Evolutionary conservation across 2,113 vertebrate species (phyloP).

Genomic region (Rhabdornis inornatus): DNA sequence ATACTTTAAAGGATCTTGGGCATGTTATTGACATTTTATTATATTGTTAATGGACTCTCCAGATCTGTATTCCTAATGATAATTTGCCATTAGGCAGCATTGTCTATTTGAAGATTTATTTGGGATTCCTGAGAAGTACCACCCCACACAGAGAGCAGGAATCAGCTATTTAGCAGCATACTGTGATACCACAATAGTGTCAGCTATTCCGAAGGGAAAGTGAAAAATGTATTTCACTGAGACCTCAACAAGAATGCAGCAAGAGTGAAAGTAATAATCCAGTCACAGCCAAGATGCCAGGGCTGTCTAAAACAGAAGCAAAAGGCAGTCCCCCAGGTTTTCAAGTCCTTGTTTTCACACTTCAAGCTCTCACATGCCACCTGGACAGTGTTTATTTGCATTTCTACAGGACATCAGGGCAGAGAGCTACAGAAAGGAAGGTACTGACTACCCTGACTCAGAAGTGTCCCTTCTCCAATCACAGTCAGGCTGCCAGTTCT

Average conservation of each 20-base stretch:
- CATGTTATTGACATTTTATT: neutral
- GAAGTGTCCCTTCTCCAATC: neutral
- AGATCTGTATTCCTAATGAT: neutral
- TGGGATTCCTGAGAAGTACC: neutral
- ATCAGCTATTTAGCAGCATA: constrained; percentile 8
- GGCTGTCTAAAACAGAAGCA: neutral
- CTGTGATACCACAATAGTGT: constrained; percentile 26
- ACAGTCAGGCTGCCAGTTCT: neutral
- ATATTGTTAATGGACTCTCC: neutral
- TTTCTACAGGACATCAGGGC: neutral
- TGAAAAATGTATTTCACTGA: constrained; percentile 20
- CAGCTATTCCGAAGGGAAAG: neutral
- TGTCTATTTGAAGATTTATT: neutral
- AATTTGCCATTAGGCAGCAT: neutral
- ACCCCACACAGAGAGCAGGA: neutral
- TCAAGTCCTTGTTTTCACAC: neutral
- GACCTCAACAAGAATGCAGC: neutral
- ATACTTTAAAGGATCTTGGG: neutral
- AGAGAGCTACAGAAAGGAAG: neutral
- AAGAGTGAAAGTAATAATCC: neutral
- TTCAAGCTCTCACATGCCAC: neutral
- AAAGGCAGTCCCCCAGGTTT: neutral
- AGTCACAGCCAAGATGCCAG: neutral
- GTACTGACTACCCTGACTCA: neutral
- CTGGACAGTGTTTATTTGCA: neutral